Evolutionary conservation across 92 coral and sea anemone genomes (phyloP), one percentile per base, ranked within the genome.

Genomic region (Siderastrea siderea): DNA sequence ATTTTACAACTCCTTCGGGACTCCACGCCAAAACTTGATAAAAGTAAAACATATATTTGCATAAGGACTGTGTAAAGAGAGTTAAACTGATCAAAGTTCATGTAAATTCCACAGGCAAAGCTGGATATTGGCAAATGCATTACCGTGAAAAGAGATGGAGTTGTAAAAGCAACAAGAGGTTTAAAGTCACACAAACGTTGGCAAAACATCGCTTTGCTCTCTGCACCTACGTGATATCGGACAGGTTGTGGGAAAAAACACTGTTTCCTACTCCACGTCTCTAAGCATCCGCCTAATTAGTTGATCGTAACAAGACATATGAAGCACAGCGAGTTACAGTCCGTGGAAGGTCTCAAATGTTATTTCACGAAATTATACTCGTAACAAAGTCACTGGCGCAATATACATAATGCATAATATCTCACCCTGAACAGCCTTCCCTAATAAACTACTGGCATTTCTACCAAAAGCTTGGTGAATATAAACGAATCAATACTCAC

Each of bases 401-500:
- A 45, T 46, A 16, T 51, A 16, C 47, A 17, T 13, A 47, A 7
- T 70, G 19, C 5, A 73, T 12, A 75, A 38, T 53, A n/a, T 55
- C 38, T 15, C 73, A 43, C 16, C 51, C 50, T 19, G 6, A 43
- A 26, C 15, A 67, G 43, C 43, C 48, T 9, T 2, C 11, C 38
- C 69, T 52, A 5, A 5, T 26, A 12, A 53, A 51, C 57, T 46
- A 45, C 10, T 50, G 38, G 43, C 38, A 38, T n/a, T 73, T 17
- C 17, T 13, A 14, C 60, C 60, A 74, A 76, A 75, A 44, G 10
- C 7, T 1, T 17, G 9, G 44, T 26, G 47, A 11, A 47, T 4
- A 47, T 49, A 61, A 60, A 12, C 8, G 12, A n/a, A 61, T 2
- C 47, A n/a, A 61, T 78, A 60, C 82, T 78, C 68, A 78, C 82